Evolutionary conservation across 2,113 vertebrate species (phyloP).

Genomic region (Sinocyclocheilus rhinocerous): DNA sequence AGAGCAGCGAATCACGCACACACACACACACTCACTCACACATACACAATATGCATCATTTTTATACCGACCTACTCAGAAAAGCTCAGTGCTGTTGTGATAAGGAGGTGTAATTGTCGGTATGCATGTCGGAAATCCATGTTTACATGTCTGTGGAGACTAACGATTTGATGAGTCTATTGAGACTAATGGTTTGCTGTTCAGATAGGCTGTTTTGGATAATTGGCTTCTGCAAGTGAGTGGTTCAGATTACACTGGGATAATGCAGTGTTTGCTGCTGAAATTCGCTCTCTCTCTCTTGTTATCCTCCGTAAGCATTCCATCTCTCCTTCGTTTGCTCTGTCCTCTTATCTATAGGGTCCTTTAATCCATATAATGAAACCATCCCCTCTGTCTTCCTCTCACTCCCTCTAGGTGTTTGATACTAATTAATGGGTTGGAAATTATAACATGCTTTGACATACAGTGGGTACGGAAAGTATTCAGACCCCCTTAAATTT

Average conservation of each 20-base stretch:
- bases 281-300: background rate
- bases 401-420: conserved; percentile 33
- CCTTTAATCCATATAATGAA: conserved; percentile 32
- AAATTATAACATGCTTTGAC: conserved; percentile 54
- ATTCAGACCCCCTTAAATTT: no score
- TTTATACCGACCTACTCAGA: conserved; percentile 12
- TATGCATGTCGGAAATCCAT: no score
- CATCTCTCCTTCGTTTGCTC: conserved; percentile 1
- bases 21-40: background rate
- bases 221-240: conserved; percentile 50
- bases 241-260: conserved; percentile 44
- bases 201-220: conserved; percentile 47
- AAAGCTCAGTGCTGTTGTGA: conserved; percentile 34
- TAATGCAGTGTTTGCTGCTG: conserved; percentile 20
- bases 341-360: conserved; percentile 17
- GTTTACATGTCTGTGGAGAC: conserved; percentile 33
- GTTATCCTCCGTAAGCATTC: background rate
- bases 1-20: background rate
- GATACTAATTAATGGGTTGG: conserved; percentile 49
- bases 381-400: conserved; percentile 26
- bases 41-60: background rate
- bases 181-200: conserved; percentile 35
- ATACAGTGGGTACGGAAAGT: no score
- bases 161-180: conserved; percentile 36
- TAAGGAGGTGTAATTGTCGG: conserved; percentile 18